phyloP scores from a whole-genome alignment of 2,113 vertebrate genomes.

The Dipodomys stephensi region DNA sequence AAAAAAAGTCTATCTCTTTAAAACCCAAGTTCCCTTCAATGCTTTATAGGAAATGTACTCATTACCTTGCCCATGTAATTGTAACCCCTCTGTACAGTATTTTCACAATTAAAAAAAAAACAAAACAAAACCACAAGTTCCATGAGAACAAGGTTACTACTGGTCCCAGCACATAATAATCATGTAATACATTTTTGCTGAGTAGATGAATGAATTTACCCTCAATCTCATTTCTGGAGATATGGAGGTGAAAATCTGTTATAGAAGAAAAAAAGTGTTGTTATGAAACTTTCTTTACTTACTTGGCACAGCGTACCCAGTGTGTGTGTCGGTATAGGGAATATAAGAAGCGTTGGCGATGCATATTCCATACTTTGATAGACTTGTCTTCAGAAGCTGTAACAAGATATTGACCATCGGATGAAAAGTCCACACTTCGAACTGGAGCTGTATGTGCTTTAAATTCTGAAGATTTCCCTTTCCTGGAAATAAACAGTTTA shows the following conservation, averaged over 20 bases:
- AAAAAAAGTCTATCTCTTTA: neutral
- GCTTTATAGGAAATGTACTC: too few relatives aligned
- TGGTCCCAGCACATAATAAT: neutral
- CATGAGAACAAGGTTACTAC: neutral
- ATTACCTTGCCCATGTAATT: too few relatives aligned
- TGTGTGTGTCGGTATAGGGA: slow-evolving; percentile 94
- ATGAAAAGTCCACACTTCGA: slow-evolving; percentile 93
- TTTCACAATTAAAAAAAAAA: too few relatives aligned
- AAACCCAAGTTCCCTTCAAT: neutral
- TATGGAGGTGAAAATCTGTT: neutral
- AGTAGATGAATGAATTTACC: neutral
- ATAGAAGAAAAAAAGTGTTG: neutral
- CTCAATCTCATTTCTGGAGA: neutral
- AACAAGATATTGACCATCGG: slow-evolving; percentile 90
- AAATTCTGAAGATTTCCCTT: slow-evolving; percentile 92
- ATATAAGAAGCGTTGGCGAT: slow-evolving; percentile 90
- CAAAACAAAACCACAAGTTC: neutral
- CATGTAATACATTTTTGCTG: neutral
- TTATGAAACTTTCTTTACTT: slow-evolving; percentile 46
- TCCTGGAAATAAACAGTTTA: slow-evolving; percentile 84
- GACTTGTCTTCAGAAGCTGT: slow-evolving; percentile 97
- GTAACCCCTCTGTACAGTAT: too few relatives aligned
- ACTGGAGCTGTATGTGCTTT: slow-evolving; percentile 94
- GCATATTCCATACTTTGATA: slow-evolving; percentile 94
- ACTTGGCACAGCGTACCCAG: slow-evolving; percentile 97